Conservation (phyloP, 30 jellyfish, hydroid and myxozoan genomes). For the Aurelia coerulea region DNA sequence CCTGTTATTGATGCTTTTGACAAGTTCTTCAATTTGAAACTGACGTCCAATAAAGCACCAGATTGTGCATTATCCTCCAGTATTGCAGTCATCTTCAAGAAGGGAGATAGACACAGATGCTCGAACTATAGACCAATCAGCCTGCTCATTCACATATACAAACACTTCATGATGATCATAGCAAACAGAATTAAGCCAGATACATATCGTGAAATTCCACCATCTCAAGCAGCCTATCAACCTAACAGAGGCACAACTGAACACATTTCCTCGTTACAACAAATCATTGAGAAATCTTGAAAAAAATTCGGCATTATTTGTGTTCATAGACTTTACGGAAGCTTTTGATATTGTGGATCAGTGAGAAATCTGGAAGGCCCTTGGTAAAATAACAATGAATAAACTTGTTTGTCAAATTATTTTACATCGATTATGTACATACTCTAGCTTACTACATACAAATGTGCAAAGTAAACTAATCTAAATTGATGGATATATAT, state of each 20-base stretch:
- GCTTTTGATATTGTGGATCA: slow-evolving; percentile 8
- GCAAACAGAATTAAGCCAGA: slow-evolving; percentile 11
- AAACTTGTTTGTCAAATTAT: not conserved
- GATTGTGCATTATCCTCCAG: slow-evolving; percentile 10
- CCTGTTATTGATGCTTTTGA: slow-evolving; percentile 14
- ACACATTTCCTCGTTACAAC: not conserved
- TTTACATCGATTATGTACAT: too few relatives aligned
- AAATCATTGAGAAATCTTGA: slow-evolving; percentile 18
- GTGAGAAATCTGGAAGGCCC: slow-evolving; percentile 18
- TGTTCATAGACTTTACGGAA: slow-evolving; percentile 12
- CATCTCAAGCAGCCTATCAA: slow-evolving; percentile 25
- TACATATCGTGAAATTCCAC: slow-evolving; percentile 9
- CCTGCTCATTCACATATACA: slow-evolving; percentile 26
- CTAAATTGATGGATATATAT: too few relatives aligned
- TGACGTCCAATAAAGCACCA: slow-evolving; percentile 10
- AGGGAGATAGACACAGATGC: slow-evolving; percentile 13
- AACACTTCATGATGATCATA: slow-evolving; percentile 19
- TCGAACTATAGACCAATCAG: slow-evolving; percentile 34
- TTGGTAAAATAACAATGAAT: slow-evolving; percentile 3
- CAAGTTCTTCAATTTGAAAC: not conserved
- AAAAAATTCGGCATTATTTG: not conserved
- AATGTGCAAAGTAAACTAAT: too few relatives aligned
- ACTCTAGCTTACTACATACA: too few relatives aligned
- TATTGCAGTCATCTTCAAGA: slow-evolving; percentile 11
- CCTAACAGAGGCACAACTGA: slow-evolving; percentile 15